Conservation (phyloP, 2,888 invertebrate genomes). For the Eupeodes luniger region DNA sequence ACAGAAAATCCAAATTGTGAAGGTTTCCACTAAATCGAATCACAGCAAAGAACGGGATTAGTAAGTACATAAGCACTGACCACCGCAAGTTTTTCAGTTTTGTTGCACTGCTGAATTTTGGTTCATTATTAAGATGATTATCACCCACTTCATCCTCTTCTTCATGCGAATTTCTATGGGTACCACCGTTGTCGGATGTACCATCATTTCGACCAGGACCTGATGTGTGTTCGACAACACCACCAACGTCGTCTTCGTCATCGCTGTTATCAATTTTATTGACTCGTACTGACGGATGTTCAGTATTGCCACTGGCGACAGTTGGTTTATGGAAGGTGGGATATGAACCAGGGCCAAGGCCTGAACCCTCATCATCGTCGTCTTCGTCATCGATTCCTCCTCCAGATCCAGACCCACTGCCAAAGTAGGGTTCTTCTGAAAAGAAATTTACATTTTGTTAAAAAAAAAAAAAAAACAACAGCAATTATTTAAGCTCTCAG, state of each 20-base stretch:
- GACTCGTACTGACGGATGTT: conserved; percentile 80
- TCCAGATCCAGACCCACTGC: conserved; percentile 90
- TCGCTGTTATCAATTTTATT: conserved; percentile 80
- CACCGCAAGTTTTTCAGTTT: conserved; percentile 78
- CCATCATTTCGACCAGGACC: conserved; percentile 81
- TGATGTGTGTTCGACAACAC: conserved; percentile 82
- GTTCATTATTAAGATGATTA: conserved; percentile 77
- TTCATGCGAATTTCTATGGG: conserved; percentile 61
- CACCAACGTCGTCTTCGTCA: conserved; percentile 82
- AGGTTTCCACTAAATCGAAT: conserved; percentile 92
- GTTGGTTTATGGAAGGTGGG: conserved; percentile 81
- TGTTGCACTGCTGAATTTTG: conserved; percentile 56
- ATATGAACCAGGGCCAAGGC: conserved; percentile 80
- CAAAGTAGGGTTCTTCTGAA: conserved; percentile 86
- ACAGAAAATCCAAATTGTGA: conserved; percentile 92
- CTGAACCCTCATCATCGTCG: conserved; percentile 82
- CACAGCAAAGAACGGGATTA: conserved; percentile 91
- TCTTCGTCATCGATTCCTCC: conserved; percentile 86
- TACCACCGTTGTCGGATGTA: conserved; percentile 39
- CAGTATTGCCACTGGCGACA: conserved; percentile 76
- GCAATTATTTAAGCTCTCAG: neutral
- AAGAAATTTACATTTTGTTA: neutral
- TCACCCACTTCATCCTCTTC: conserved; percentile 77
- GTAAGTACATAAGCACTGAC: conserved; percentile 88
- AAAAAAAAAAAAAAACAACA: neutral